Evolutionary conservation across 2,888 invertebrate species (phyloP).

Genomic region (Pimpla rufipes): DNA sequence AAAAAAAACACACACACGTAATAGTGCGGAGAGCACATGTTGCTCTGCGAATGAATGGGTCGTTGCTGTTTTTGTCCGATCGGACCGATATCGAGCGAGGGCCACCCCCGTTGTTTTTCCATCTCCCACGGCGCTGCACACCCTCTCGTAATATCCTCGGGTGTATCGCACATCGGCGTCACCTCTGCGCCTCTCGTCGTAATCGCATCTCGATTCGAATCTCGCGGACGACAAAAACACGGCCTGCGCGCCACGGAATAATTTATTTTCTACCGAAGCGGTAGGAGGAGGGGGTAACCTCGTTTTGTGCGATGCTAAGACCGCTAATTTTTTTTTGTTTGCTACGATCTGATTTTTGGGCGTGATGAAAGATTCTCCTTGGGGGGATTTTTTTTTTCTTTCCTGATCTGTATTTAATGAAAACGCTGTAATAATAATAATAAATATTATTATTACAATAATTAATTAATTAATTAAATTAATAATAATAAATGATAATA

Average conservation of each 20-base stretch:
- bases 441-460: too few species aligned
- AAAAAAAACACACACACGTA: constrained; percentile 24
- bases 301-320: too few species aligned
- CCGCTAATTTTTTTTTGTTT: too few species aligned
- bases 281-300: too few species aligned
- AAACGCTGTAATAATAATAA: too few species aligned
- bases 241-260: constrained; percentile 21
- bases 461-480: too few species aligned
- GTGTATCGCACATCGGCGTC: constrained; percentile 33
- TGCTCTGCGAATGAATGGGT: constrained; percentile 50
- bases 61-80: constrained; percentile 43
- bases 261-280: too few species aligned
- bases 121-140: constrained; percentile 54
- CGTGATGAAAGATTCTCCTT: too few species aligned
- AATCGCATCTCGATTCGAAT: constrained; percentile 69
- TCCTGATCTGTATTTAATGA: too few species aligned
- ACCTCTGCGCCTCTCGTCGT: constrained; percentile 51
- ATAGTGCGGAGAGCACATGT: constrained; percentile 60
- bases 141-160: constrained; percentile 54
- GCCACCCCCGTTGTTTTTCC: constrained; percentile 58
- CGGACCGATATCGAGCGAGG: constrained; percentile 20
- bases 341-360: too few species aligned
- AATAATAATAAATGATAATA: too few species aligned
- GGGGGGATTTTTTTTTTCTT: too few species aligned
- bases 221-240: constrained; percentile 37